phyloP scores from a whole-genome alignment of 2,113 vertebrate species.

The Scopus umbretta region DNA sequence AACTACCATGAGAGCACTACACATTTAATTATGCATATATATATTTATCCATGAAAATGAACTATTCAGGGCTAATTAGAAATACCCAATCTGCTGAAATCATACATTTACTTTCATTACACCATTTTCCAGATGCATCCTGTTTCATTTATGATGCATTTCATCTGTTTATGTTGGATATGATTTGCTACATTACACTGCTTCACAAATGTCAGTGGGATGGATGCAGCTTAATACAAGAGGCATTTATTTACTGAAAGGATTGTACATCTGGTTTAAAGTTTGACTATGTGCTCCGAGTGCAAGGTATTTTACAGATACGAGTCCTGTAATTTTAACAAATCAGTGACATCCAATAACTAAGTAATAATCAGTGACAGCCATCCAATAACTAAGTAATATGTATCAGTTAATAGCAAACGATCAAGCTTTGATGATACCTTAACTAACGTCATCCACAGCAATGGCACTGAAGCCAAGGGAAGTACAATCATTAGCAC shows the following conservation, averaged over 20 bases:
- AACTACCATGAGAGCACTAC: not conserved
- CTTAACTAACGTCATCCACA: not conserved
- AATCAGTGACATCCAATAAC: not conserved
- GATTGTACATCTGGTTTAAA: not conserved
- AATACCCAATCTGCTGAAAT: not conserved
- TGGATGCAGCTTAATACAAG: not conserved
- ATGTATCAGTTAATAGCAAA: not conserved
- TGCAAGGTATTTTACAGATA: not conserved
- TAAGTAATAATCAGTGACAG: not conserved
- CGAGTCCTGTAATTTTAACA: not conserved
- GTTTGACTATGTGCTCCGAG: not conserved
- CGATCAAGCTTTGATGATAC: not conserved
- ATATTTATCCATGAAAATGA: not conserved
- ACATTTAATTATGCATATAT: not conserved
- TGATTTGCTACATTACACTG: not conserved
- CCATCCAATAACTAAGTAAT: not conserved
- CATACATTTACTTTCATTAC: not conserved
- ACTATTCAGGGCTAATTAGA: not conserved
- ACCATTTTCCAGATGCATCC: not conserved
- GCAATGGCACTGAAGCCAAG: not conserved
- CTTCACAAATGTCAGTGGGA: not conserved
- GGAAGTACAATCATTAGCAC: not conserved
- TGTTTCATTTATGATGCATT: not conserved
- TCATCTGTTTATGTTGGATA: not conserved
- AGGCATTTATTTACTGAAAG: not conserved